Percentiles rank a stretch among this genome's conserved stretches.
phyloP scores from a whole-genome alignment of 2,888 invertebrate species.

The Eucera pruinosa region DNA sequence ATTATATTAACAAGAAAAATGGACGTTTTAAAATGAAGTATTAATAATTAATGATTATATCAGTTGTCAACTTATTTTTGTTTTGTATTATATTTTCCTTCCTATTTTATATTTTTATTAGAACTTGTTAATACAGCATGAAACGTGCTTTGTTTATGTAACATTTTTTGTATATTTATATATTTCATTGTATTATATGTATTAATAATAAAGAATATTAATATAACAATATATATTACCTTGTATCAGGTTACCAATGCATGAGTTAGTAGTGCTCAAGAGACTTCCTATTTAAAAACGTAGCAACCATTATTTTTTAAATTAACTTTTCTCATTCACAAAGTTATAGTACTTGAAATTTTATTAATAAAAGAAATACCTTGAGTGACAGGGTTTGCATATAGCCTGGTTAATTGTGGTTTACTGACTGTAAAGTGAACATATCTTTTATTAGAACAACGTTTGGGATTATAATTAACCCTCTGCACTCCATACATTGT shows the following conservation, averaged over 20 bases:
- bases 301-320: not conserved
- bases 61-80: too few species aligned
- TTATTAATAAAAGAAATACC: constrained; percentile 39
- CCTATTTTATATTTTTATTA: too few species aligned
- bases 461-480: not conserved
- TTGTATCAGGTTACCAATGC: constrained; percentile 68
- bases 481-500: too few species aligned
- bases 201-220: too few species aligned
- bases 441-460: not conserved
- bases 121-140: too few species aligned
- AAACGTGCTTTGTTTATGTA: too few species aligned
- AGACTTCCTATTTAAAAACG: constrained; percentile 58
- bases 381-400: constrained; percentile 14
- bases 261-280: constrained; percentile 58
- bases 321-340: not conserved
- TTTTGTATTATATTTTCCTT: too few species aligned
- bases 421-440: constrained; percentile 29
- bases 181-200: too few species aligned
- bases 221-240: constrained; percentile 63
- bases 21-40: too few species aligned
- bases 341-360: not conserved
- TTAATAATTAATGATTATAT: too few species aligned
- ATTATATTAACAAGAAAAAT: too few species aligned
- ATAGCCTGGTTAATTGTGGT: constrained; percentile 26
- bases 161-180: too few species aligned